Evolutionary conservation across 2,113 vertebrate species (phyloP).

Genomic region (Sinosuthora webbiana): DNA sequence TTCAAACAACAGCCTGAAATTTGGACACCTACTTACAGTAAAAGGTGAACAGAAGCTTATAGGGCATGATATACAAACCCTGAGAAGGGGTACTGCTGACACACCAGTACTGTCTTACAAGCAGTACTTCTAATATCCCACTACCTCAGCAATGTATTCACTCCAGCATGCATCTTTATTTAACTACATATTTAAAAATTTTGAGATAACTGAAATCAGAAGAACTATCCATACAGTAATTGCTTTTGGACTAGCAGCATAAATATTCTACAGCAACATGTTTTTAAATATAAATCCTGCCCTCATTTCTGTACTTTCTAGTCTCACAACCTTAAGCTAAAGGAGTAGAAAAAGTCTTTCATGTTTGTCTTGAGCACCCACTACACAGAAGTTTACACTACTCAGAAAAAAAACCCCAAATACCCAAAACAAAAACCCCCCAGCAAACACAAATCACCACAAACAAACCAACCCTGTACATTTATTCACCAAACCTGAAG

Average conservation of each 20-base stretch:
- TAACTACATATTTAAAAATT: not conserved
- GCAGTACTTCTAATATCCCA: not conserved
- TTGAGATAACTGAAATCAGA: not conserved
- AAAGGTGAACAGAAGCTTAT: not conserved
- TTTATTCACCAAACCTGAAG: not conserved
- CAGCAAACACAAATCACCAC: not conserved
- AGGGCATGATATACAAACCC: accelerated
- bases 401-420: accelerated
- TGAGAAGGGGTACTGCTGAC: accelerated
- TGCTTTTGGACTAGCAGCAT: not conserved
- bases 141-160: not conserved
- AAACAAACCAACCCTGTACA: not conserved
- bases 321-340: not conserved
- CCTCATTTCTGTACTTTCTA: not conserved
- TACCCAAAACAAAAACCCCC: not conserved
- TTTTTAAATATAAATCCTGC: not conserved
- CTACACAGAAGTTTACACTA: not conserved
- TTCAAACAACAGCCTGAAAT: not conserved
- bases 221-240: not conserved
- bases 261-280: not conserved
- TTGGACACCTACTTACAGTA: not conserved
- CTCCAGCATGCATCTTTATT: not conserved
- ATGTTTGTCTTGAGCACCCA: not conserved
- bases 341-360: not conserved
- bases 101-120: not conserved